phyloP scores from a whole-genome alignment of 2,113 vertebrate species.

The Pomatostomus ruficeps region DNA sequence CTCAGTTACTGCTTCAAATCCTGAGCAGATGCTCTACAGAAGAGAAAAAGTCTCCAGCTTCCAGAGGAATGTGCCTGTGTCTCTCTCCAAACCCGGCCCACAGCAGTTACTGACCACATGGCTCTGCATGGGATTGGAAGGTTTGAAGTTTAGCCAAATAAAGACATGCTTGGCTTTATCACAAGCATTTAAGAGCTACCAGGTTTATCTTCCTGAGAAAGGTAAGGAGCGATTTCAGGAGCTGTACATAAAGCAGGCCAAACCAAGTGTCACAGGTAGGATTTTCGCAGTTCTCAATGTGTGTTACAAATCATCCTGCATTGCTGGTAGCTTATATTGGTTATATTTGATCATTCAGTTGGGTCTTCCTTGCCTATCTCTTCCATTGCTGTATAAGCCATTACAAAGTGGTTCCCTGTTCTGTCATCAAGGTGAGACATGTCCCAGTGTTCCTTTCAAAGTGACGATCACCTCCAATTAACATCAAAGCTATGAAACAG shows the following conservation, averaged over 20 bases:
- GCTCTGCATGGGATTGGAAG: slow-evolving; percentile 25
- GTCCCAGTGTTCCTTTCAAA: not conserved
- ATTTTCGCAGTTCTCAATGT: not conserved
- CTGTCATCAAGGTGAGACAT: not conserved
- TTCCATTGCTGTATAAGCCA: not conserved
- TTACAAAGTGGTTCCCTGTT: not conserved
- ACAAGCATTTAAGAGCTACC: slow-evolving; percentile 41
- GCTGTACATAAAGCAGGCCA: not conserved
- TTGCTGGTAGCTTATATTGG: not conserved
- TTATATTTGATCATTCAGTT: not conserved
- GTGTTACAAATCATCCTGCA: not conserved
- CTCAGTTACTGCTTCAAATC: not conserved
- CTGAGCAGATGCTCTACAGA: not conserved
- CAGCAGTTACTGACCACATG: slow-evolving; percentile 49
- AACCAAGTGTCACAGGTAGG: not conserved
- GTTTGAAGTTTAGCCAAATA: slow-evolving; percentile 59
- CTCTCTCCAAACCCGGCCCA: not conserved
- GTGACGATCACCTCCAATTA: not conserved
- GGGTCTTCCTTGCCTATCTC: not conserved
- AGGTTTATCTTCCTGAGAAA: slow-evolving; percentile 53
- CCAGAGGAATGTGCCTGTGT: not conserved
- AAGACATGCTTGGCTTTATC: slow-evolving; percentile 47
- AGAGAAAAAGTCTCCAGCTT: not conserved
- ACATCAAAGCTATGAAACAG: not conserved
- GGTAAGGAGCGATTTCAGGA: slow-evolving; percentile 39